Percentiles rank a stretch among this genome's conserved stretches.
phyloP scores from a whole-genome alignment of 1,140 invertebrate species.

The Luehdorfia chinensis region DNA sequence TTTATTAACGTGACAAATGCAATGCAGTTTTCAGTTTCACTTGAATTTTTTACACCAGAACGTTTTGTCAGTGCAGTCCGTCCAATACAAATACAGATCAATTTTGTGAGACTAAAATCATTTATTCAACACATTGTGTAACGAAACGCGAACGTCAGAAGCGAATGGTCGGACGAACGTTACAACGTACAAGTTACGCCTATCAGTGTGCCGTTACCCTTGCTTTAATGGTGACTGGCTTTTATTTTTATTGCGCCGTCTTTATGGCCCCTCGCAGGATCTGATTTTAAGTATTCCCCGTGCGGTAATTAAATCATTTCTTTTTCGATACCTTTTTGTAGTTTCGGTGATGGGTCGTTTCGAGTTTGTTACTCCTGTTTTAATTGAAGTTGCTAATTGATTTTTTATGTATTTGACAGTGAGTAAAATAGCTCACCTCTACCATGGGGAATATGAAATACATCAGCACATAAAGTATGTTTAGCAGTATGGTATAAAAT shows the following conservation, averaged over 20 bases:
- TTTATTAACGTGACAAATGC: too few species aligned
- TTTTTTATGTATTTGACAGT: neutral
- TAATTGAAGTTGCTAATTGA: neutral
- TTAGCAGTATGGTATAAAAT: too few species aligned
- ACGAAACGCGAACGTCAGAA: neutral
- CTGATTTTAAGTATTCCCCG: constrained; percentile 4
- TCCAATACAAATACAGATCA: too few species aligned
- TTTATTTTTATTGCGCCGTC: neutral
- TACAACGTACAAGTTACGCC: neutral
- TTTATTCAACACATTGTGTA: neutral
- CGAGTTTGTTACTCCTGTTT: neutral
- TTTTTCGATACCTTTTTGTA: neutral
- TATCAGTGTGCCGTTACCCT: neutral
- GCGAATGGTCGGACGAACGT: neutral
- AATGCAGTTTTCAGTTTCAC: too few species aligned
- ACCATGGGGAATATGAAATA: neutral
- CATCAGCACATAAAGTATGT: too few species aligned
- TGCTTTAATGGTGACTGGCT: neutral
- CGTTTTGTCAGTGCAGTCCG: too few species aligned
- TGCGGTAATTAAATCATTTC: constrained; percentile 2
- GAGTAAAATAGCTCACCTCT: neutral
- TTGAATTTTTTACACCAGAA: too few species aligned
- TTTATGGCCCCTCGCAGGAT: neutral
- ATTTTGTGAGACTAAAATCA: neutral
- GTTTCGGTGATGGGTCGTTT: neutral